These are phyloP conservation scores for Sympetrum striolatum DNA, from an alignment of 2,888 invertebrate genomes.

Conservation along the genomic window DNA sequence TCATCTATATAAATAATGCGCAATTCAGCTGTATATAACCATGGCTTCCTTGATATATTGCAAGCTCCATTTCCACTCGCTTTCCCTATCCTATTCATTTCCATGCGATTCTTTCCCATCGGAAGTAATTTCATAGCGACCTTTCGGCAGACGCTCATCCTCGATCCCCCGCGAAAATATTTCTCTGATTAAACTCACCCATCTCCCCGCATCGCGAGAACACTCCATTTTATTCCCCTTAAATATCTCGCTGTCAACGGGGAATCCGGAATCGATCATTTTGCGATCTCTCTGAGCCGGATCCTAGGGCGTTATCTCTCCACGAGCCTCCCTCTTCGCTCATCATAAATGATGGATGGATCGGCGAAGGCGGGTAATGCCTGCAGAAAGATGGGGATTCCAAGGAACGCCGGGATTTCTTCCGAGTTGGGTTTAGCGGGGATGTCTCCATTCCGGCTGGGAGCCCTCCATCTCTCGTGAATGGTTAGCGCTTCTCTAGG, in stretches of 20 bases:
- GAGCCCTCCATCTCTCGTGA: background rate
- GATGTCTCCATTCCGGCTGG: background rate
- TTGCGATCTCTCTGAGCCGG: constrained; percentile 2
- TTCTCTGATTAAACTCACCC: background rate
- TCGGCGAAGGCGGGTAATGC: background rate
- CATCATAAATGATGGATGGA: constrained; percentile 38
- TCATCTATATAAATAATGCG: no score
- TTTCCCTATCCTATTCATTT: no score
- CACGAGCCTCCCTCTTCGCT: background rate
- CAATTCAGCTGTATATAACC: no score
- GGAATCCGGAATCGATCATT: constrained; percentile 5
- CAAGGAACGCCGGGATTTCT: background rate
- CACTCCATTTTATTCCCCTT: background rate
- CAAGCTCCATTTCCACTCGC: no score
- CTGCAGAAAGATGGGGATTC: background rate
- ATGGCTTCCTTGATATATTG: no score
- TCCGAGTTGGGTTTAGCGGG: background rate
- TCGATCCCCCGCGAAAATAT: background rate
- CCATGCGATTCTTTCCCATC: no score
- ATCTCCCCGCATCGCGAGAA: background rate
- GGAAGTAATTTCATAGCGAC: no score
- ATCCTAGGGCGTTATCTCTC: background rate
- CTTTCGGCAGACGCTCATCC: background rate
- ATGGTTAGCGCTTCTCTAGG: background rate
- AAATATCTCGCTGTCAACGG: constrained; percentile 8